Evolutionary conservation across 2,888 invertebrate species (phyloP).

Genomic region (Lycophotia porphyrea): DNA sequence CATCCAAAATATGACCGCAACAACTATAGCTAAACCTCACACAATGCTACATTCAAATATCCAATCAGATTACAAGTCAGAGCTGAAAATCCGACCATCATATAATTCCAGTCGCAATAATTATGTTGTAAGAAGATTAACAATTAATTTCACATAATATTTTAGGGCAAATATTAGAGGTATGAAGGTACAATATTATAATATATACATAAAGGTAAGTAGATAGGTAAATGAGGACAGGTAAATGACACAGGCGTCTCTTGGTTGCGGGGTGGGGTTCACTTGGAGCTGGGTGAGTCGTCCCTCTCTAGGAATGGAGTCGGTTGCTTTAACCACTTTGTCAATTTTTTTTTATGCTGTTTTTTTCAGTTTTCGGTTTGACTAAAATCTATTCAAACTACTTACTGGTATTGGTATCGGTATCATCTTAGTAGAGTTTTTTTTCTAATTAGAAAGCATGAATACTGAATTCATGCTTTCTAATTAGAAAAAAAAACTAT

Average conservation of each 20-base stretch:
- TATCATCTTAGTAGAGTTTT: no score
- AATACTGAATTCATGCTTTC: no score
- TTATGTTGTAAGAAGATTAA: constrained; percentile 43
- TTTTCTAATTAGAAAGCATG: no score
- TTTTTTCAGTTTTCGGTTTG: not conserved
- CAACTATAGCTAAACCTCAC: constrained; percentile 3
- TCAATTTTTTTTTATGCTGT: not conserved
- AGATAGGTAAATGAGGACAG: constrained; percentile 83
- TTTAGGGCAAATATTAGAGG: constrained; percentile 38
- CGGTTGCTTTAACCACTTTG: not conserved
- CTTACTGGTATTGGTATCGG: not conserved
- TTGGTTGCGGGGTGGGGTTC: constrained; percentile 67
- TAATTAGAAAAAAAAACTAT: no score
- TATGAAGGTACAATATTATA: constrained; percentile 53
- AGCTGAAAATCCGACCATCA: constrained; percentile 8
- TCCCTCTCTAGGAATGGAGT: not conserved
- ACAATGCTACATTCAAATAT: not conserved
- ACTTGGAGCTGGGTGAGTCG: constrained; percentile 53
- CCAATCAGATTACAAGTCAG: constrained; percentile 24
- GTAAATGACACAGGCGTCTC: constrained; percentile 81
- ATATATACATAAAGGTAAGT: constrained; percentile 67
- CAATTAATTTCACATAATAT: constrained; percentile 47
- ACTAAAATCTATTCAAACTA: not conserved
- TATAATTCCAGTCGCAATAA: constrained; percentile 13
- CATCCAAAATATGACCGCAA: constrained; percentile 3